Conservation (phyloP, 2,797 vertebrate genomes). For the Nannoperca obscura region DNA sequence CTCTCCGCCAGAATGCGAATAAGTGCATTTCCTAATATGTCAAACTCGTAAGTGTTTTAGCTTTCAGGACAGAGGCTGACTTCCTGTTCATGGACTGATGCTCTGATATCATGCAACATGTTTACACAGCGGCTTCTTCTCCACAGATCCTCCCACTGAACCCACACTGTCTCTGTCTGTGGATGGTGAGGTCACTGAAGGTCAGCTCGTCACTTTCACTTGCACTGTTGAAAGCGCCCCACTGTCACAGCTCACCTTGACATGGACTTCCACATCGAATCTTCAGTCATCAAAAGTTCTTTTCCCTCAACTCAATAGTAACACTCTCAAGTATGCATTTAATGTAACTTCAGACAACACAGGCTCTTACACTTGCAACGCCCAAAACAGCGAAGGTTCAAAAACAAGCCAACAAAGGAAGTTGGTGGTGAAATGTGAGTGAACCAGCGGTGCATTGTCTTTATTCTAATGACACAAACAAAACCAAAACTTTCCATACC, state of each 20-base stretch:
- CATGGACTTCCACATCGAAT: rapidly evolving
- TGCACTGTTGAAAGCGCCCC: conserved; percentile 72
- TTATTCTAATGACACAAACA: not conserved
- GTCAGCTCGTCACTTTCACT: not conserved
- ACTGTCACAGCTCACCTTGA: not conserved
- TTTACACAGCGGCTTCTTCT: conserved; percentile 25
- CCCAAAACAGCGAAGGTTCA: conserved; percentile 37
- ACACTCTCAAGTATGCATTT: conserved; percentile 1
- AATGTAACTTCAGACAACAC: not conserved
- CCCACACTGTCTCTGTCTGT: conserved; percentile 24
- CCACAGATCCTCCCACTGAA: conserved; percentile 68
- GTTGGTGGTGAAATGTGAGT: conserved; percentile 75
- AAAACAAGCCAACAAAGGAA: rapidly evolving
- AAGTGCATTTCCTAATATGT: not conserved
- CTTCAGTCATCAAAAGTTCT: rapidly evolving
- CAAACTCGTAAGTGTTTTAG: not conserved
- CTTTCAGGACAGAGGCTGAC: not conserved
- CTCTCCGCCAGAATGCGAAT: not conserved
- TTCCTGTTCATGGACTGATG: not conserved
- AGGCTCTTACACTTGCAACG: conserved; percentile 56
- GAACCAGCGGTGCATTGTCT: not conserved
- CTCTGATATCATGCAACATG: not conserved
- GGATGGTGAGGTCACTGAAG: conserved; percentile 37
- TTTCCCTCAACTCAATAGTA: rapidly evolving
- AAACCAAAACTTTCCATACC: conserved; percentile 8